Evolutionary conservation across 64 coral and sea anemone species (phyloP), one percentile per base, ranked within the genome.

Genomic region (Catalaphyllia jardinei): DNA sequence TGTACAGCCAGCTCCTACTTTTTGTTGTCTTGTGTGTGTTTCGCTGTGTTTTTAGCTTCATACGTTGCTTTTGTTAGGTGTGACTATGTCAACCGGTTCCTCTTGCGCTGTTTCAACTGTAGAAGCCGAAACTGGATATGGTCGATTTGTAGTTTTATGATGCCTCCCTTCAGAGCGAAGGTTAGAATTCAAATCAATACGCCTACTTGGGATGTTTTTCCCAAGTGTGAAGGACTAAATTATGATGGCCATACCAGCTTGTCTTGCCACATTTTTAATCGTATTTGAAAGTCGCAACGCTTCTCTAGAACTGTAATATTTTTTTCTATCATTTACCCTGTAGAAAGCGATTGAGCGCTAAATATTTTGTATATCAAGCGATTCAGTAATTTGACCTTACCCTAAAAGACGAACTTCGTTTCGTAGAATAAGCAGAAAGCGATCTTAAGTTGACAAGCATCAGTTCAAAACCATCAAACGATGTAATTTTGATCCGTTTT

Each of bases 321-420:
- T 65, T 71, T 17, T 24, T 55, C 65, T 25, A 69, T 79, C 7
- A 79, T 29, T 22, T 5, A 22, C 81, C 81, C 63, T 24, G 15
- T 35, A 31, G 62, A 83, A 20, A 83, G 24, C 78, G 78, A 80
- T 61, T 57, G 28, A 31, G 25, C 22, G 55, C 30, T 60, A 15
- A 8, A 38, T 52, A 71, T 71, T 69, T 85, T 85, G 62, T 31
- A 20, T 84, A 14, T 85, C 63, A 61, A 71, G 24, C 27, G 24
- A 51, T 50, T 85, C 22, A n/a, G 81, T 85, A 85, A 85, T 71
- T 71, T 85, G 81, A 85, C 81, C 35, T 51, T 85, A 51, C 35
- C 16, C 30, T 42, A 69, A 38, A 27, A 67, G 22, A 10, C 31
- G 39, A 27, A 18, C 18, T 85, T 1, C 29, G 22, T 10, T 35